These are phyloP conservation scores for Zosterops borbonicus DNA, from an alignment of 2,113 vertebrate genomes.

Conservation along the genomic window DNA sequence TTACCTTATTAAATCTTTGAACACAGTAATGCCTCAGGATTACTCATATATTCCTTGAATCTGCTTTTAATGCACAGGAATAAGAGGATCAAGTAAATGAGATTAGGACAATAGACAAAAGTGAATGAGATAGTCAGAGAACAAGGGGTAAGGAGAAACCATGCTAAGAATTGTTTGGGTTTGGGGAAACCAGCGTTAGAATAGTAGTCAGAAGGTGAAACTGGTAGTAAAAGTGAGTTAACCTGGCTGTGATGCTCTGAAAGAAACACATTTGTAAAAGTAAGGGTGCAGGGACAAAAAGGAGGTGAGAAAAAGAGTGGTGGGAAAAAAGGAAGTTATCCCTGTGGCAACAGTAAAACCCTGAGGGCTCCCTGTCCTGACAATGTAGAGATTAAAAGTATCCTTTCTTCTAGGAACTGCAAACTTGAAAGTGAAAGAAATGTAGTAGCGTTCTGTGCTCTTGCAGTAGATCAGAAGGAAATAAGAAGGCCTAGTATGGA, in stretches of 20 bases:
- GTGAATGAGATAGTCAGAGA: not conserved
- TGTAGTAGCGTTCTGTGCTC: not conserved
- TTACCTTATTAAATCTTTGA: not conserved
- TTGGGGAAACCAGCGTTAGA: not conserved
- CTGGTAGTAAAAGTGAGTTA: not conserved
- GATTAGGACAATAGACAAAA: not conserved
- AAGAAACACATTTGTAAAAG: not conserved
- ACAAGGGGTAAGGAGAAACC: not conserved
- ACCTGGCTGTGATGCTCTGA: not conserved
- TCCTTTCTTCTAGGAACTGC: not conserved
- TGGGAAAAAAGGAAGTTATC: not conserved
- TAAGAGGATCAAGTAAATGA: not conserved
- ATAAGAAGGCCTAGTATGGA: not conserved
- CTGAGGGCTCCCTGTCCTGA: accelerated
- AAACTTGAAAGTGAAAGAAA: not conserved
- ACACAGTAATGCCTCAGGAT: not conserved
- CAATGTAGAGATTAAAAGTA: not conserved
- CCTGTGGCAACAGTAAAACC: not conserved
- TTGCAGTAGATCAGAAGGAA: not conserved
- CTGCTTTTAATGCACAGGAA: not conserved
- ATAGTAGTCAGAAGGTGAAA: not conserved
- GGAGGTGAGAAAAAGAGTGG: not conserved
- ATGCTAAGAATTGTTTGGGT: not conserved
- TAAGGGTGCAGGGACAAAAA: not conserved
- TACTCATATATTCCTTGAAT: not conserved